These are phyloP conservation scores for Kradibia gibbosae DNA, from an alignment of 1,140 invertebrate species.

Conservation along the genomic window DNA sequence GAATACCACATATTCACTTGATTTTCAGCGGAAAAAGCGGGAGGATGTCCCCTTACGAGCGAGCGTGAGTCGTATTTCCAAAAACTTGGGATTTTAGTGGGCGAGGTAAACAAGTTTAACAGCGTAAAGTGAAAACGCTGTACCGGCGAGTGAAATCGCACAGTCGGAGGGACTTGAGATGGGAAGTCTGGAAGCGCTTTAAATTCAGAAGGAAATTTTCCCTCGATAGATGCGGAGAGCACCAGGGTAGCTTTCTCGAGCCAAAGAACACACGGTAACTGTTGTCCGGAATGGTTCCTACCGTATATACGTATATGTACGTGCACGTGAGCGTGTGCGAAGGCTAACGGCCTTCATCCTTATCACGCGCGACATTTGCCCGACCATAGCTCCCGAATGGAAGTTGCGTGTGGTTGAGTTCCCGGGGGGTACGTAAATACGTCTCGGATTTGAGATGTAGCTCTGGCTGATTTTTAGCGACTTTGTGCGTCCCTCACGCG, in stretches of 20 bases:
- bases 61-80: neutral
- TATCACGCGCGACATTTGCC: slow-evolving; percentile 37
- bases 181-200: neutral
- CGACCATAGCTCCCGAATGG: neutral
- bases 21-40: too few species aligned
- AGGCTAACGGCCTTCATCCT: slow-evolving; percentile 29
- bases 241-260: neutral
- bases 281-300: slow-evolving; percentile 5
- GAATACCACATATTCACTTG: too few species aligned
- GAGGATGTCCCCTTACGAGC: neutral
- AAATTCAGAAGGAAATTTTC: slow-evolving; percentile 14
- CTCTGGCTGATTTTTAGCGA: slow-evolving; percentile 52
- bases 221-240: neutral
- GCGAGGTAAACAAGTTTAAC: neutral
- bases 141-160: too few species aligned
- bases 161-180: neutral
- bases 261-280: neutral
- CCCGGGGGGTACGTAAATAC: slow-evolving; percentile 24
- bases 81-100: neutral
- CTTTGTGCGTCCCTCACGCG: slow-evolving; percentile 5
- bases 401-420: neutral
- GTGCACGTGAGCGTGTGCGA: neutral
- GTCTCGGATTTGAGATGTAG: neutral
- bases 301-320: too few species aligned
- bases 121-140: neutral